Conservation (phyloP, 2,113 vertebrate species). For the Ascaphus truei region DNA sequence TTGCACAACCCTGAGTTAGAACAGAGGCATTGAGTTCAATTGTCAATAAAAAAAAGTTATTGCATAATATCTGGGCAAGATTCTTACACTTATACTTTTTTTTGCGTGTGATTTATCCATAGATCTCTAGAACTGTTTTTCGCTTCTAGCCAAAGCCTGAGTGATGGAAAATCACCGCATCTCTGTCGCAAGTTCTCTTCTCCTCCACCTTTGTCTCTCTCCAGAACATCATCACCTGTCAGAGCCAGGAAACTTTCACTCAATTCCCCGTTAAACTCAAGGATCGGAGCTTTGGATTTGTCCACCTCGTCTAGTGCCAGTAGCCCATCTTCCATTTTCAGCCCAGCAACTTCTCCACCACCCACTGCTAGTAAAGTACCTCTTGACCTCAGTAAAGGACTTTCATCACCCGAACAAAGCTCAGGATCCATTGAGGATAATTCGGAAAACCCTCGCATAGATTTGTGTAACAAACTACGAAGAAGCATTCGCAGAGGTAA, state of each 20-base stretch:
- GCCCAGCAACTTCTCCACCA: conserved; percentile 71
- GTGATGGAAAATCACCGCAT: conserved; percentile 86
- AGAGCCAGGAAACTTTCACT: conserved; percentile 87
- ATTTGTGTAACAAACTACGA: conserved; percentile 82
- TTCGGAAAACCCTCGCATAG: conserved; percentile 72
- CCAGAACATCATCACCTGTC: conserved; percentile 85
- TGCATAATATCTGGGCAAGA: too few species aligned
- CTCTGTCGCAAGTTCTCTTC: conserved; percentile 94
- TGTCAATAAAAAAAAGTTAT: too few species aligned
- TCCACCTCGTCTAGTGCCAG: conserved; percentile 67
- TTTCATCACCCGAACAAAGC: conserved; percentile 80
- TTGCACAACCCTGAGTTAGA: too few species aligned
- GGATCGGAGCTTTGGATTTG: conserved; percentile 80
- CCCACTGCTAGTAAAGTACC: conserved; percentile 66
- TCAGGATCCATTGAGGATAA: conserved; percentile 66
- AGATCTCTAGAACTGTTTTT: conserved; percentile 97
- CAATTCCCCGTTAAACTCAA: conserved; percentile 81
- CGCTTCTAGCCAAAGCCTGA: conserved; percentile 82
- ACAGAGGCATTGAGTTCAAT: too few species aligned
- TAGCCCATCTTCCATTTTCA: conserved; percentile 72
- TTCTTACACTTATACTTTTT: too few species aligned
- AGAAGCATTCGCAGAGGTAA: conserved; percentile 87
- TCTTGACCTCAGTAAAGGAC: conserved; percentile 71
- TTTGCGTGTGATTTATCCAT: background rate
- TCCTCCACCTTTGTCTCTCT: conserved; percentile 84